Conservation (phyloP, 2,797 vertebrate genomes). For the Crax fasciolata region DNA sequence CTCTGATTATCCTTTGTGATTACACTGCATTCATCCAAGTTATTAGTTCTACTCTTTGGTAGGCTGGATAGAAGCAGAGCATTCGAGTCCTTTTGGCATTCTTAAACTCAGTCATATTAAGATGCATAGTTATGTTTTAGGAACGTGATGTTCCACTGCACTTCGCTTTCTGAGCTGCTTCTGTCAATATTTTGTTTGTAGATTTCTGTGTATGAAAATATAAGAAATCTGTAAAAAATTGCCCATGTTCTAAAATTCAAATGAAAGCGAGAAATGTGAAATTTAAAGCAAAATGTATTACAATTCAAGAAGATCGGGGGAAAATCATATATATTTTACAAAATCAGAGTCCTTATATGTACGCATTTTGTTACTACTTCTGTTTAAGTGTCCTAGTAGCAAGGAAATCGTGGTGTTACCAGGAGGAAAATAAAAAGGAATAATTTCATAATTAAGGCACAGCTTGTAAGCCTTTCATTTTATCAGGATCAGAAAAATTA, state of each 20-base stretch:
- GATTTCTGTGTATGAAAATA: background rate
- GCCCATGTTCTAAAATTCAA: background rate
- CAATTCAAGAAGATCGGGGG: background rate
- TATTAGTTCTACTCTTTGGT: constrained; percentile 40
- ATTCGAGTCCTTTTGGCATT: constrained; percentile 15
- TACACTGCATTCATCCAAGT: background rate
- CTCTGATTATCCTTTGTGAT: constrained; percentile 8
- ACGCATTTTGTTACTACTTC: background rate
- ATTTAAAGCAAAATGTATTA: background rate
- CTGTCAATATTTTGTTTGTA: background rate
- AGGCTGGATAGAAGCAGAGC: constrained; percentile 10
- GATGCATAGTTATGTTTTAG: constrained; percentile 31
- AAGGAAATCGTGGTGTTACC: background rate
- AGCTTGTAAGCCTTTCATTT: background rate
- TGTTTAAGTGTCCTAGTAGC: background rate
- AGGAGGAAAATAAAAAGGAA: background rate
- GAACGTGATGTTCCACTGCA: background rate
- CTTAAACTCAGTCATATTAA: constrained; percentile 35
- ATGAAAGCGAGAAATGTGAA: background rate
- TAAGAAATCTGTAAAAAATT: background rate
- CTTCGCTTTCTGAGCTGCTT: background rate
- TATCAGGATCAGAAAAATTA: background rate
- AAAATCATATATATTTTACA: background rate
- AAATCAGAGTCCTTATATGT: background rate
- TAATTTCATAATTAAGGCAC: background rate